Evolutionary conservation across 2,888 invertebrate genomes (phyloP), one percentile per base, ranked within the genome.

Genomic region (Galeopsomyia nigrocyanea): DNA sequence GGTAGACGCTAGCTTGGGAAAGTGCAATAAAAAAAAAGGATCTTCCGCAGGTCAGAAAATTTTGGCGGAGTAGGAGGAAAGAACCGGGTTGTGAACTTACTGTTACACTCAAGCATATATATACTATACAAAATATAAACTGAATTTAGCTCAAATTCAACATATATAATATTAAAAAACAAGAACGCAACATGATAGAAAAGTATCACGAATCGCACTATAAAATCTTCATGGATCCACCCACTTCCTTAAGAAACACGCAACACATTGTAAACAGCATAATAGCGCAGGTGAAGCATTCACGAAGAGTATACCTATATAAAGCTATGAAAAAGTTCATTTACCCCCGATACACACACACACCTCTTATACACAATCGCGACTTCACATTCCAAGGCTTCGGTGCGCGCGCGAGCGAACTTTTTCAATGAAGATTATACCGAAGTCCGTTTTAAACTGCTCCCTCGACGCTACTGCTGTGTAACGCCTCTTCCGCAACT

Each of bases 371-470:
- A n/a, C 39, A 39, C 10, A 31, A 47, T 46, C 50, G 10, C 47
- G 26, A 58, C 63, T 68, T 68, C 74, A 75, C 77, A 77, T 77
- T 79, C 74, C 76, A 76, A 78, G 77, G 76, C 80, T 79, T 2
- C 5, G 13, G 7, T 39, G 7, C 47, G 31, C 31, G 46, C 3
- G 7, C 79, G 79, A 77, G 79, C 75, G 78, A 85, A 85, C 84
- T 86, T 86, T 86, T 85, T 83, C 84, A 85, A 85, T 86, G 84
- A 86, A 85, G 85, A 84, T 85, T 84, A 84, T 85, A 82, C 80
- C 78, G 77, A 81, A 82, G 82, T 82, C 79, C 78, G 80, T 39
- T 81, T 84, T n/a, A n/a, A 84, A 84, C 85, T 84, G 82, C 84
- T 81, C 79, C 49, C 49, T 49, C 22, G 49, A 17, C 22, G 63